Evolutionary conservation across 53 echinoderm and acorn worm species (phyloP).

Genomic region (Echinarachnius parma): DNA sequence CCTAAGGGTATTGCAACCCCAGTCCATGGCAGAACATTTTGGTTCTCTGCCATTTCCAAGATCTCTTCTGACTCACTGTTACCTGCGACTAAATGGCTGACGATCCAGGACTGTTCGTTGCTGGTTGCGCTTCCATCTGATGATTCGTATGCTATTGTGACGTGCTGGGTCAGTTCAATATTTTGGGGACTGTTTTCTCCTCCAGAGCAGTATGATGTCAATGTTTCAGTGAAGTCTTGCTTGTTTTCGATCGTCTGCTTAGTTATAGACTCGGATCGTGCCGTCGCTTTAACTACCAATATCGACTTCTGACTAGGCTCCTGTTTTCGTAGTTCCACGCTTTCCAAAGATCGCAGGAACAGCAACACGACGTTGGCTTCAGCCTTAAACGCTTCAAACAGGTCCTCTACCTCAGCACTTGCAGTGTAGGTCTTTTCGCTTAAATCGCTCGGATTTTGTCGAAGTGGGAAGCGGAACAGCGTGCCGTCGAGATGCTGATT

Average conservation of each 20-base stretch:
- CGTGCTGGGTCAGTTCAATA: not conserved
- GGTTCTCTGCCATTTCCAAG: not conserved
- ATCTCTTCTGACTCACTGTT: not conserved
- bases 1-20: conserved; percentile 36
- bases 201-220: conserved; percentile 1
- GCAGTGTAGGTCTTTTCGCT: conserved; percentile 46
- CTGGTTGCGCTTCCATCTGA: not conserved
- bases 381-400: conserved; percentile 60
- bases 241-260: not conserved
- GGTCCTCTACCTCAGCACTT: conserved; percentile 15
- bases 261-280: not conserved
- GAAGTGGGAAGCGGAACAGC: conserved; percentile 85
- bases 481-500: conserved; percentile 60
- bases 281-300: not conserved
- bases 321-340: conserved; percentile 6
- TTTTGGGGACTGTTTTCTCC: not conserved
- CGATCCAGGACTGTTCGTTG: not conserved
- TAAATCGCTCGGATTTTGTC: conserved; percentile 33
- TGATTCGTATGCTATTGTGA: not conserved
- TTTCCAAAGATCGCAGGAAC: conserved; percentile 64
- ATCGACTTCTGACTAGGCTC: not conserved
- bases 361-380: conserved; percentile 67
- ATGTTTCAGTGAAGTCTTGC: not conserved
- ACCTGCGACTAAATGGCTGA: conserved; percentile 8
- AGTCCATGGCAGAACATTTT: conserved; percentile 32